Evolutionary conservation across 2,888 invertebrate genomes (phyloP).

Genomic region (Cecidostiba fungosa): DNA sequence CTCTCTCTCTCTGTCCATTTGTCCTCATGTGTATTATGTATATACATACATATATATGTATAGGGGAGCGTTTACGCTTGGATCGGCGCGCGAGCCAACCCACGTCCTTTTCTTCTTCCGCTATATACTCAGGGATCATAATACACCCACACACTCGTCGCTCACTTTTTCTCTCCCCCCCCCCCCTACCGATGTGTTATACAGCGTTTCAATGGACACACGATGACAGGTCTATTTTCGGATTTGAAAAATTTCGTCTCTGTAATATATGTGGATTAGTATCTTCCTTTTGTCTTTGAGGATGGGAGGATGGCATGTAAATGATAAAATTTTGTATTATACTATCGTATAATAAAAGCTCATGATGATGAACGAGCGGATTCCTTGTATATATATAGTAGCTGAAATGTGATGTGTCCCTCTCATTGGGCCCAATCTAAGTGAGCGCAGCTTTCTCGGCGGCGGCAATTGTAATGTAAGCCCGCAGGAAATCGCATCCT

Average conservation of each 20-base stretch:
- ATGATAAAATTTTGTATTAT: background rate
- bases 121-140: constrained; percentile 68
- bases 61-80: background rate
- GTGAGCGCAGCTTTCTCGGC: background rate
- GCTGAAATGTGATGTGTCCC: constrained; percentile 31
- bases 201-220: background rate
- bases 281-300: background rate
- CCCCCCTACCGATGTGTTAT: background rate
- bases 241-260: background rate
- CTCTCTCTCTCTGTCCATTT: constrained; percentile 72
- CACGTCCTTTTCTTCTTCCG: constrained; percentile 67
- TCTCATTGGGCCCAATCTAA: constrained; percentile 36
- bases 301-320: background rate
- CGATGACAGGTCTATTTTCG: constrained; percentile 29
- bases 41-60: background rate
- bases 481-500: constrained; percentile 44
- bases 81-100: constrained; percentile 62
- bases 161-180: constrained; percentile 5
- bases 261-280: background rate
- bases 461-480: constrained; percentile 1
- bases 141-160: constrained; percentile 70
- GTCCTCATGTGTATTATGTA: constrained; percentile 62
- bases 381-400: constrained; percentile 34
- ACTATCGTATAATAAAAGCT: background rate
- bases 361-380: constrained; percentile 57